Base-by-base conservation (phyloP, 2,113 vertebrate genomes). In the Corydoras sp. region DNA sequence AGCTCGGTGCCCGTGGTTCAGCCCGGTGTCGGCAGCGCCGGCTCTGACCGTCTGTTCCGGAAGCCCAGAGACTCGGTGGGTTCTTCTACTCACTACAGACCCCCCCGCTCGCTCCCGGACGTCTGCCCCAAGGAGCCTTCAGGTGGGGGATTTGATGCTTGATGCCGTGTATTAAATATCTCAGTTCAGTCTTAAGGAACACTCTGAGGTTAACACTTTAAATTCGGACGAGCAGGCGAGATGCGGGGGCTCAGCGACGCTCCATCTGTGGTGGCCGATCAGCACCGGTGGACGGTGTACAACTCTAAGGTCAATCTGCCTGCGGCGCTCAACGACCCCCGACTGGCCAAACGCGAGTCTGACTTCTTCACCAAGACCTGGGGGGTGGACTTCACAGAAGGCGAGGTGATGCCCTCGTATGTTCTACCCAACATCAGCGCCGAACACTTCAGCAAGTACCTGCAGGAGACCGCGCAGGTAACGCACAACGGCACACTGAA, bases 341-440 rank as follows among this genome's bases (percentile, higher is more conserved):
- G 95, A 65, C 93, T 98, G 68, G 92, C 94, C 85, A 99, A 98
- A 84, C 89, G 97, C 82, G 97, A 99, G 88, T 97, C 94, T 0
- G 97, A 99, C 91, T 99, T 99, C 81, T 99, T 99, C 90, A 99
- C 97, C 82, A 99, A 99, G 85, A 94, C 95, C 55, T 99, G 97
- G 97, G 97, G 97, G 77, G 85, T 93, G 87, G 96, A 99, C 88
- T 99, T 99, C 84, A 88, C 93, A 2, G 96, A 99, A 84, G 91
- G 87, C 4, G 95, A 96, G 83, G 94, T 98, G 83, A 90, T 89
- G 85, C 94, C 95, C 77, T 95, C 95, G 67, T 90, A 92, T 93
- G 93, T 91, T 94, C 95, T 99, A 85, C 92, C 93, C 85, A 90
- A 87, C 87, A 93, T 99, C 89, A 93, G 86, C 84, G 91, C 92